phyloP scores from a whole-genome alignment of 1,140 invertebrate species.

The Pectinophora gossypiella region DNA sequence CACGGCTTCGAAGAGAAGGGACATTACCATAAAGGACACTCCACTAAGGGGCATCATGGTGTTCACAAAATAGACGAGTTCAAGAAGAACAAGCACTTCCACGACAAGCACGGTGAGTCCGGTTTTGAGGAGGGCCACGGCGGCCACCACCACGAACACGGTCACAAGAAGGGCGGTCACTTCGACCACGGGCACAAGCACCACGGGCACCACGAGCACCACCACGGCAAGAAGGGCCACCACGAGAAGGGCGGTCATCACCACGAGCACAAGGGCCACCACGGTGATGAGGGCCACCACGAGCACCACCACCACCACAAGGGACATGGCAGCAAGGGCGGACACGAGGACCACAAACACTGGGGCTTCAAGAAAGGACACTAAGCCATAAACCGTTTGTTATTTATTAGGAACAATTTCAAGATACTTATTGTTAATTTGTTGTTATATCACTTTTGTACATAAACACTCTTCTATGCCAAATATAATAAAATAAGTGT shows the following conservation, averaged over 20 bases:
- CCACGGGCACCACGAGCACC: slow-evolving; percentile 79
- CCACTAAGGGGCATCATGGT: slow-evolving; percentile 84
- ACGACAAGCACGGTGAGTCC: slow-evolving; percentile 84
- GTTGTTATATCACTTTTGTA: slow-evolving; percentile 1
- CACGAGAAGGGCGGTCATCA: slow-evolving; percentile 79
- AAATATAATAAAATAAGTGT: too few species aligned
- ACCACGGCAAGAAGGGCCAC: slow-evolving; percentile 82
- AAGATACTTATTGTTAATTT: neutral
- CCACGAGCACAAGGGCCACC: slow-evolving; percentile 60
- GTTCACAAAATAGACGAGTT: slow-evolving; percentile 85
- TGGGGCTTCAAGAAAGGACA: slow-evolving; percentile 75
- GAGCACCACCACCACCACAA: slow-evolving; percentile 77
- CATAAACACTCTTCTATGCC: slow-evolving; percentile 2
- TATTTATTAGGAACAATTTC: neutral
- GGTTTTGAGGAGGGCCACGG: slow-evolving; percentile 81
- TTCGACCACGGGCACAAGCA: slow-evolving; percentile 82
- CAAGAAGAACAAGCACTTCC: slow-evolving; percentile 77
- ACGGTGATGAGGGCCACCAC: slow-evolving; percentile 76
- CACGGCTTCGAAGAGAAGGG: slow-evolving; percentile 77
- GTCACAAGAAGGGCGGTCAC: slow-evolving; percentile 80
- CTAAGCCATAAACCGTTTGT: slow-evolving; percentile 32
- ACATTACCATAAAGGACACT: slow-evolving; percentile 85
- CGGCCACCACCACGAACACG: slow-evolving; percentile 79
- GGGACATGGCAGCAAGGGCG: slow-evolving; percentile 78
- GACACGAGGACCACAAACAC: slow-evolving; percentile 71